Base-by-base conservation (phyloP, 2,888 invertebrate genomes). In the Archips crataeganus region DNA sequence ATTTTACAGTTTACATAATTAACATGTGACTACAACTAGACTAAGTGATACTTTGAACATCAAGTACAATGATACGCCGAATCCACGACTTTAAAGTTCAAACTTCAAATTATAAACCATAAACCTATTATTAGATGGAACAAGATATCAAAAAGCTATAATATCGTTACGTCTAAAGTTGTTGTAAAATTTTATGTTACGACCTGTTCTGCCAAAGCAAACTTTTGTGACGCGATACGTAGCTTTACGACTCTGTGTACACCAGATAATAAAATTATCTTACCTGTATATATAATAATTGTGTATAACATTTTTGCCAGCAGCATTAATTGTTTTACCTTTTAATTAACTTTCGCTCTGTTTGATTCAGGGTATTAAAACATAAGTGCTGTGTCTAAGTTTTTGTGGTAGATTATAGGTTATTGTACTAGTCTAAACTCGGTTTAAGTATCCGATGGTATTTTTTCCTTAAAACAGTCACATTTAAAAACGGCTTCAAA, bases 161-260 rank as follows among this genome's bases (percentile, higher is more conserved):
- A 90, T 86, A 87, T 86, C 81, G 80, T 86, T 84, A 87, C 88
- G 88, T 91, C 91, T 87, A 85, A 91, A 91, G 87, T 92, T 90
- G 91, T 89, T 92, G 90, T 91, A 91, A 92, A 92, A 92, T 91
- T 91, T 92, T 90, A 92, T 88, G 91, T 89, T 89, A 91, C 90
- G 89, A 88, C 88, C 82, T 88, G 88, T 89, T 88, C 89, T 84
- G 86, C 83, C 82, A 84, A 88, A 88, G 83, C 85, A 85, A 91
- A 90, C 86, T 90, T 90, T 89, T 87, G 88, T 87, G 87, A 85
- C 82, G 82, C 82, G 84, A 87, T 87, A 87, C 85, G 81, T 77
- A 82, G 87, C 80, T 88, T 88, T 87, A 89, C 85, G 86, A 83
- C 84, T 81, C 78, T 82, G 78, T 81, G 79, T 81, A 82, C 83